Percentiles rank a stretch among this genome's conserved stretches.
Conservation (phyloP, 2,797 vertebrate species). For the Squalus acanthias region DNA sequence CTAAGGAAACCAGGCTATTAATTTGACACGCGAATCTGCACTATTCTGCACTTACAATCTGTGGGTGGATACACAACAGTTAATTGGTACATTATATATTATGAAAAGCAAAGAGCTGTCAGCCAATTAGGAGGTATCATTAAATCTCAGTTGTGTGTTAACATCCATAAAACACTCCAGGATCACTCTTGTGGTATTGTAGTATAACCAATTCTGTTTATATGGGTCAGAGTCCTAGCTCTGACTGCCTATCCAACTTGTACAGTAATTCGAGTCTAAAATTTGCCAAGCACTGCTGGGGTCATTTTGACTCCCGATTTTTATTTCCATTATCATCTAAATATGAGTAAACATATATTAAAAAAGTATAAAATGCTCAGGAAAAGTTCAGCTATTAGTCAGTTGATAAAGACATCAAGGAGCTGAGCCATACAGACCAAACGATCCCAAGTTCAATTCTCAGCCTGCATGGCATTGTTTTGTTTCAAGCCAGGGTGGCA, state of each 20-base stretch:
- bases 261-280: background rate
- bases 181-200: background rate
- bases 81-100: background rate
- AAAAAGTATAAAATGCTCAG: background rate
- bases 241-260: background rate
- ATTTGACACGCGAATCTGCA: background rate
- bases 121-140: background rate
- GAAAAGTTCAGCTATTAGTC: background rate
- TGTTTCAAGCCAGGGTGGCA: background rate
- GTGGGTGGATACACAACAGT: background rate
- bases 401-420: background rate
- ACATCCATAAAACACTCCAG: background rate
- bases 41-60: background rate
- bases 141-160: background rate
- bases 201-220: background rate
- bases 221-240: background rate
- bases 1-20: background rate
- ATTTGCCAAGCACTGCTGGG: background rate
- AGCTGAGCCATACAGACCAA: background rate
- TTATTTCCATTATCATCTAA: background rate
- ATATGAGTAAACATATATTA: background rate
- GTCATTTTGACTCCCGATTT: background rate
- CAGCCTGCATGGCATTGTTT: background rate
- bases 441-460: background rate
- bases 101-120: background rate